phyloP scores from a whole-genome alignment of 2,113 vertebrate genomes.

The Azemiops feae region DNA sequence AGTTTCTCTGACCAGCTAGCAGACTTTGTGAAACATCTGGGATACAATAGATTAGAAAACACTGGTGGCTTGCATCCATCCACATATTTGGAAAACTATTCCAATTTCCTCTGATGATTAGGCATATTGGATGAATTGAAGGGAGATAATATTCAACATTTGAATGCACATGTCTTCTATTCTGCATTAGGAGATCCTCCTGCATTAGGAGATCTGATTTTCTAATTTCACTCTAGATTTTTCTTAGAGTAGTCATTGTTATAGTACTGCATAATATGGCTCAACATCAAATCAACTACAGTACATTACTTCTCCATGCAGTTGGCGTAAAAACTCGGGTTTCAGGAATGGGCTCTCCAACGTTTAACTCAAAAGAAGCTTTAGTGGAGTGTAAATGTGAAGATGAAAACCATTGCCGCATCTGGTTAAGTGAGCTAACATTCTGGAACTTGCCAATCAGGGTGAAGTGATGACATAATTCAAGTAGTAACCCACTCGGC shows the following conservation, averaged over 20 bases:
- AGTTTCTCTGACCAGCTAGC: background rate
- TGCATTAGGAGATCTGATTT: no score
- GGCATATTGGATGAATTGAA: background rate
- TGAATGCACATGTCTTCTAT: background rate
- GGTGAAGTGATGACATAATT: slow-evolving; percentile 31
- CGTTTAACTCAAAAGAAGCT: background rate
- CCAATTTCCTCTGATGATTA: background rate
- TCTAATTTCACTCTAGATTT: background rate
- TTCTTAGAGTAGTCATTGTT: background rate
- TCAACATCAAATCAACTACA: background rate
- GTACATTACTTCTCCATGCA: background rate
- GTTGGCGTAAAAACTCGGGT: background rate
- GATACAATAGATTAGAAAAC: background rate
- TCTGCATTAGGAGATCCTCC: background rate
- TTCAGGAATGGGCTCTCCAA: background rate
- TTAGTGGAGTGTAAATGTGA: background rate
- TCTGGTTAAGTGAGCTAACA: slow-evolving; percentile 6
- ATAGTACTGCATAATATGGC: background rate
- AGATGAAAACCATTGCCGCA: background rate
- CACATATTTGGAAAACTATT: background rate
- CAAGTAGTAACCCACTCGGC: slow-evolving; percentile 26
- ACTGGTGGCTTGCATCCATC: background rate
- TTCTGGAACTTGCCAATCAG: background rate
- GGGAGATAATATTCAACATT: background rate
- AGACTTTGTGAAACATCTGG: background rate